Percentiles rank a stretch among this genome's conserved stretches.
phyloP scores from a whole-genome alignment of 2,888 invertebrate genomes.

The Timema cristinae region DNA sequence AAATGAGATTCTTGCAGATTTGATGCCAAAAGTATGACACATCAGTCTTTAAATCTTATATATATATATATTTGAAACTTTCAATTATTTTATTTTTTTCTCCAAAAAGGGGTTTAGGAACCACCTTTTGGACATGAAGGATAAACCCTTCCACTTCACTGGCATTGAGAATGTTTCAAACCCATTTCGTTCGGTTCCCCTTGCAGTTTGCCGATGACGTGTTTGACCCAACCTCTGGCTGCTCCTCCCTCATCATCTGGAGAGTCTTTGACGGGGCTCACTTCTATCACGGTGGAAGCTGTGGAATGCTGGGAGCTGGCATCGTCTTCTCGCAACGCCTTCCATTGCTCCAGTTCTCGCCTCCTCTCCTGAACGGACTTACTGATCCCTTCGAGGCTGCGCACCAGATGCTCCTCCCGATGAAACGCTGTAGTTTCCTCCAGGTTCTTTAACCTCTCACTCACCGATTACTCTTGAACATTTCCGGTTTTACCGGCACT shows the following conservation, averaged over 20 bases:
- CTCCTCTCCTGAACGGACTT: constrained; percentile 41
- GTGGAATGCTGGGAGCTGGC: constrained; percentile 45
- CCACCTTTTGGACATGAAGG: too few species aligned
- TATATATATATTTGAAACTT: too few species aligned
- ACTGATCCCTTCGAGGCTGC: constrained; percentile 33
- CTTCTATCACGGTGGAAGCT: constrained; percentile 43
- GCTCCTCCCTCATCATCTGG: constrained; percentile 30
- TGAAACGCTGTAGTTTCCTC: constrained; percentile 8
- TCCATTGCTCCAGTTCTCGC: constrained; percentile 41
- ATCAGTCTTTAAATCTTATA: too few species aligned
- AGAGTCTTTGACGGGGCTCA: constrained; percentile 35
- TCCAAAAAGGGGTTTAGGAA: too few species aligned
- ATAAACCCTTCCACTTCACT: constrained; percentile 29
- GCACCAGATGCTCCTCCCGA: constrained; percentile 19
- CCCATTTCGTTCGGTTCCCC: constrained; percentile 27
- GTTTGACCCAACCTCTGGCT: constrained; percentile 66
- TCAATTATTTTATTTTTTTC: too few species aligned
- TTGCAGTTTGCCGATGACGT: constrained; percentile 69
- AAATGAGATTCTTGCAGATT: too few species aligned
- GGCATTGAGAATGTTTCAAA: constrained; percentile 5
- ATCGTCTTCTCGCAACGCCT: constrained; percentile 37
- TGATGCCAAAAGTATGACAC: too few species aligned
- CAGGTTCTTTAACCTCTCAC: constrained; percentile 15
- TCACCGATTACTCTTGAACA: constrained; percentile 18
- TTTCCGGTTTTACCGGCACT: constrained; percentile 57